Evolutionary conservation across 2,888 invertebrate species (phyloP).

Genomic region (Ophion ellenae): DNA sequence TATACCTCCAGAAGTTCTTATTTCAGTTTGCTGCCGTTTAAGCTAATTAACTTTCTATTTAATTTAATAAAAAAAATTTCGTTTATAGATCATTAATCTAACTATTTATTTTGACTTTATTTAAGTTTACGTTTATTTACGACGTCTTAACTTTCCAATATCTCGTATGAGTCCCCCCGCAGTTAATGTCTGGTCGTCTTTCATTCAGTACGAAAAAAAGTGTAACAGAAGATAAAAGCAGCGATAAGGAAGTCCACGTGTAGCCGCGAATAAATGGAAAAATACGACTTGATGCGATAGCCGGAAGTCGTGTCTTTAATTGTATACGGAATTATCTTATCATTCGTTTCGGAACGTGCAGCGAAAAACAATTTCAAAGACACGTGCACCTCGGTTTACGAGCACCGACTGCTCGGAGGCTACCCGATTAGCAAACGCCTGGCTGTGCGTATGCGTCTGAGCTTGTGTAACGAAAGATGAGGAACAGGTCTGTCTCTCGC

Average conservation of each 20-base stretch:
- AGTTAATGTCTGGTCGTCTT: background rate
- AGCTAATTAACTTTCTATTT: no score
- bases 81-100: no score
- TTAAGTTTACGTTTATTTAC: no score
- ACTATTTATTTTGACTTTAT: no score
- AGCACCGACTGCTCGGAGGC: no score
- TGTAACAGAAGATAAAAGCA: background rate
- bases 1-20: no score
- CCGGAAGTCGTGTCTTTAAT: background rate
- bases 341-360: background rate
- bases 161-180: no score
- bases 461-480: background rate
- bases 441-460: no score
- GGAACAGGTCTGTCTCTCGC: background rate
- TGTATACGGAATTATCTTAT: conserved; percentile 4
- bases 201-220: background rate
- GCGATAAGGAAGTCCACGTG: background rate
- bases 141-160: no score
- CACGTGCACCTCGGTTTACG: background rate
- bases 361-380: background rate
- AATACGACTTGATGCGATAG: background rate
- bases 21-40: no score
- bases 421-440: background rate
- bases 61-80: no score
- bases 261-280: background rate